phyloP scores from a whole-genome alignment of 2,888 invertebrate genomes.

The Drosophila fulvimacula region DNA sequence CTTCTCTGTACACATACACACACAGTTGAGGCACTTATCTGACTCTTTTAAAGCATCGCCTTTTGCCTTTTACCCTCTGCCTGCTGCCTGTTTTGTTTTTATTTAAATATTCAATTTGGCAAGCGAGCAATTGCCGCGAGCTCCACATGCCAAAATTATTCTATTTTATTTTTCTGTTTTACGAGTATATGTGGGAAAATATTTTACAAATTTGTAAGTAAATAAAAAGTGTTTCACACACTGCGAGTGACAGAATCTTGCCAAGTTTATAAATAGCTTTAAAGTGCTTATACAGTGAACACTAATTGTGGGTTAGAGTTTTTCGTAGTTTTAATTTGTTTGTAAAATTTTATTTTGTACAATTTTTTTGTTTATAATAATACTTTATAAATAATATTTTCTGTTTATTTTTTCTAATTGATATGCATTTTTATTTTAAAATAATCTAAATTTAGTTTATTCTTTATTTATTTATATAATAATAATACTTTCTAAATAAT shows the following conservation, averaged over 20 bases:
- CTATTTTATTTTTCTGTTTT: neutral
- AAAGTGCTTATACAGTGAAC: neutral
- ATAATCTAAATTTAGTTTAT: too few relatives aligned
- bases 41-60: slow-evolving; percentile 40
- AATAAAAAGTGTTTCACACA: slow-evolving; percentile 1
- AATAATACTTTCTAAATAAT: too few relatives aligned
- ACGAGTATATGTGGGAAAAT: neutral
- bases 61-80: slow-evolving; percentile 46
- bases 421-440: too few relatives aligned
- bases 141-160: slow-evolving; percentile 10
- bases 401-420: too few relatives aligned
- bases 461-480: too few relatives aligned
- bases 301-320: neutral
- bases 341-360: neutral
- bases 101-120: slow-evolving; percentile 64
- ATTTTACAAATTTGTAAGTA: neutral
- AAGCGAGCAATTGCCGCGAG: slow-evolving; percentile 20
- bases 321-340: too few relatives aligned
- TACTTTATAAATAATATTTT: too few relatives aligned
- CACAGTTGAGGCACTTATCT: slow-evolving; percentile 38
- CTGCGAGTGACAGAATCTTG: neutral
- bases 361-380: neutral
- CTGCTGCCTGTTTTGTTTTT: slow-evolving; percentile 46
- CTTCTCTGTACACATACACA: slow-evolving; percentile 33
- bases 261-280: slow-evolving; percentile 2